Conservation (phyloP, 2,888 invertebrate species). For the Cephalotes varians region DNA sequence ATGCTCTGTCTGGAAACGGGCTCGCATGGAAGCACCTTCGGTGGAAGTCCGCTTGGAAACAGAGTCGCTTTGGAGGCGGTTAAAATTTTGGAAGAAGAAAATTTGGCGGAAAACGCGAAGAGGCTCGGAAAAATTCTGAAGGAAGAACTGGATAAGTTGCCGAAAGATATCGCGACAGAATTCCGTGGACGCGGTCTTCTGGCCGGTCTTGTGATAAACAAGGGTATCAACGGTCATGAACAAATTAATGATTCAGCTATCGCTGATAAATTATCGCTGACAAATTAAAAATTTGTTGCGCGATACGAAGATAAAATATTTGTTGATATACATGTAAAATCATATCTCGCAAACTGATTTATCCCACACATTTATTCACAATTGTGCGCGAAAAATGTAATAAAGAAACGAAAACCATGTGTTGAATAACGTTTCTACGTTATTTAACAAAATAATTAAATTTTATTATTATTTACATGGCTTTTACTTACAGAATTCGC, state of each 20-base stretch:
- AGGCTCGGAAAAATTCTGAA: slow-evolving; percentile 90
- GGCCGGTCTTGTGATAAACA: slow-evolving; percentile 91
- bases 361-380: neutral
- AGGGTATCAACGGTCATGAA: slow-evolving; percentile 86
- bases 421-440: neutral
- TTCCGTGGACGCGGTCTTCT: slow-evolving; percentile 93
- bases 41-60: slow-evolving; percentile 93
- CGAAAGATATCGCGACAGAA: slow-evolving; percentile 88
- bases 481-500: slow-evolving; percentile 86
- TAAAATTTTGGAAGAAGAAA: slow-evolving; percentile 91
- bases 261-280: slow-evolving; percentile 4
- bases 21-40: slow-evolving; percentile 94
- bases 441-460: neutral
- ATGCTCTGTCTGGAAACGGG: slow-evolving; percentile 83
- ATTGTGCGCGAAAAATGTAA: neutral
- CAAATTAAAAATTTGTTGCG: neutral
- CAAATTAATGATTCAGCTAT: neutral
- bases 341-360: slow-evolving; percentile 11
- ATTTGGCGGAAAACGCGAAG: slow-evolving; percentile 91
- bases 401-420: neutral
- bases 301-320: slow-evolving; percentile 19
- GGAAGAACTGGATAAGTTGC: slow-evolving; percentile 88
- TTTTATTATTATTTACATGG: neutral
- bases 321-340: slow-evolving; percentile 6
- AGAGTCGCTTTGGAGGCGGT: slow-evolving; percentile 92